These are phyloP conservation scores for Oryzias sinensis DNA, from an alignment of 2,797 vertebrate genomes.

Conservation along the genomic window DNA sequence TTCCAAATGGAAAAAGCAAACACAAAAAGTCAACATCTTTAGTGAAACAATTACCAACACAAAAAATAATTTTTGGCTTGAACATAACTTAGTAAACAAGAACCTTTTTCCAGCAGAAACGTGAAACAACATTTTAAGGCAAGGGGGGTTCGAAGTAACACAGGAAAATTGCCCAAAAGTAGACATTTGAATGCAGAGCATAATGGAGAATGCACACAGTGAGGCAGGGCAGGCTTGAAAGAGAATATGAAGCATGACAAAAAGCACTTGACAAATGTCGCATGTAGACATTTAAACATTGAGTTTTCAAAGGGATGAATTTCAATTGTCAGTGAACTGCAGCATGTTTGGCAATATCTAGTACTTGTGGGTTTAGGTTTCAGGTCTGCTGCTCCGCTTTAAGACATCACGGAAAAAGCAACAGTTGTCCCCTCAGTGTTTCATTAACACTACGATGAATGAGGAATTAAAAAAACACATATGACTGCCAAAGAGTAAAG, in stretches of 20 bases:
- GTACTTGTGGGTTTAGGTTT: not conserved
- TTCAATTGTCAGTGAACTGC: conserved; percentile 8
- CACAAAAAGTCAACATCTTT: not conserved
- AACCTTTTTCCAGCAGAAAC: conserved; percentile 11
- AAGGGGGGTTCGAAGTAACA: conserved; percentile 1
- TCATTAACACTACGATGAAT: not conserved
- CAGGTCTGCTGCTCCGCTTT: not conserved
- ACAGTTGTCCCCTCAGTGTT: not conserved
- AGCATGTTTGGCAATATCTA: conserved; percentile 1
- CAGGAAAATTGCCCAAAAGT: not conserved
- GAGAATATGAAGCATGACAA: not conserved
- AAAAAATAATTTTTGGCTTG: conserved; percentile 16
- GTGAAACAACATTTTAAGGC: conserved; percentile 31
- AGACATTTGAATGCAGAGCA: conserved; percentile 9
- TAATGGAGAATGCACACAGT: not conserved
- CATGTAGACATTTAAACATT: not conserved
- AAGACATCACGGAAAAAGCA: not conserved
- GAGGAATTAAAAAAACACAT: no score
- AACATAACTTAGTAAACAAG: conserved; percentile 3
- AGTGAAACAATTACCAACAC: conserved; percentile 13
- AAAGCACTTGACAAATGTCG: not conserved
- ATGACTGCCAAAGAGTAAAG: not conserved
- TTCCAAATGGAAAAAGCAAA: conserved; percentile 23
- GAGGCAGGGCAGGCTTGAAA: conserved; percentile 5
- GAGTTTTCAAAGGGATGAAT: not conserved